Base-by-base conservation (phyloP, 1,140 invertebrate genomes). In the Bombus breviceps region DNA sequence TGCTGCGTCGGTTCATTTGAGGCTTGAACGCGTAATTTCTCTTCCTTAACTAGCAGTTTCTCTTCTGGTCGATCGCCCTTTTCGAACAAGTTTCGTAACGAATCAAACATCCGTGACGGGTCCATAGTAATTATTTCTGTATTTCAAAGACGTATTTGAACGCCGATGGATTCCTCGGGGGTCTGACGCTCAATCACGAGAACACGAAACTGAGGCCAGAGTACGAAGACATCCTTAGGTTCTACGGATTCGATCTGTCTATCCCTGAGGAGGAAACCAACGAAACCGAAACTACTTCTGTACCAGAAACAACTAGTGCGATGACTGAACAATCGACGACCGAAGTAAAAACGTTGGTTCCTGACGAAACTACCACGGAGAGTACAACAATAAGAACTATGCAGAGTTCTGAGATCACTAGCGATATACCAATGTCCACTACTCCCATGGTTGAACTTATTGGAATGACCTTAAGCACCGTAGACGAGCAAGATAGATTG, bases 81-180 rank as follows among this genome's bases (percentile, higher is more conserved):
- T 81, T 72, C 64, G 53, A 81, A 71, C 66, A 15, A 28, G 37
- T 62, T 39, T 43, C 39, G 62, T 18, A 69, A 84, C 13, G 5
- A n/a, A 13, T 34, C 32, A 32, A 66, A 43, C 25, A 47, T 76
- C 39, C 71, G 37, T 47, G 43, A 69, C 25, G 22, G 25, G 28
- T 22, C 12, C 15, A 15, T 5, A 47, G 8, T 47, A 41, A 84
- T 73, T n/a, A 41, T 81, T 41, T 66, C 9, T 64, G 18, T 15
- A 41, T 84, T 85, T 80, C 15, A 75, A 68, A 98, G 97, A 98
- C 97, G 47, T 98, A 98, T 92, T 97, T 98, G 79, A 97, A 97
- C 82, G 97, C 97, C 2, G 97, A 98, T 90, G 97, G 97, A 41
- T 98, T 98, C 81, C 94, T 98, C 1, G 97, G 97, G 13, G 97